Evolutionary conservation across 2,113 vertebrate genomes (phyloP), one percentile per base, ranked within the genome.

Genomic region (Osmerus eperlanus): DNA sequence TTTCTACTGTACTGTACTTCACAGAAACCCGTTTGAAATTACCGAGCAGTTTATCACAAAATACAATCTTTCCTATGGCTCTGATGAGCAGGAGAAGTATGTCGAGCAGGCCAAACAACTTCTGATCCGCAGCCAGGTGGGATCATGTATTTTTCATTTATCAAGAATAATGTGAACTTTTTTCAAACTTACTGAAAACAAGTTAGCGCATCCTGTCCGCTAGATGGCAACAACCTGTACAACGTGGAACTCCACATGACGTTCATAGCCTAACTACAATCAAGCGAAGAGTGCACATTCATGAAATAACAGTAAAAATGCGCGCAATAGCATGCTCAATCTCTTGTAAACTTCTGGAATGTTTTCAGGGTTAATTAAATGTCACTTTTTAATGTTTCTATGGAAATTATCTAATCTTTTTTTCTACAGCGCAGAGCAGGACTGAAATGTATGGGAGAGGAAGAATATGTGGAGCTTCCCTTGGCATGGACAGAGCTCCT

Each of bases 401-500:
- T 68, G 12, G 52, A 54, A 28, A 23, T 7, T 14, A 54, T 4
- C 14, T 15, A 32, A 19, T 25, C 14, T 54, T 21, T 74, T 21
- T 68, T 3, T 74, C 64, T 29, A 72, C 60, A 90, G 86, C 89
- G 84, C 74, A 83, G 74, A 78, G 52, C 80, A 74, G 80, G 85
- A 63, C 69, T 92, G 47, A 78, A 8, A 13, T 81, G 63, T 52
- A 71, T 81, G 32, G 83, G 81, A 64, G 86, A 68, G 28, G 83
- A 79, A 9, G 73, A 83, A 65, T 68, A 89, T 0, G 63, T 85
- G 28, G 73, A 89, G 74, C 83, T 92, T 68, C 78, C 84, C 3
- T 16, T 72, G 19, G 87, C 83, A 0, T 89, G 87, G 87, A 84
- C 66, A n/a, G 85, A 93, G 79, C 75, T 83, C 58, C 70, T 87